Evolutionary conservation across 2,888 invertebrate genomes (phyloP).

Genomic region (Boloria euphrosyne): DNA sequence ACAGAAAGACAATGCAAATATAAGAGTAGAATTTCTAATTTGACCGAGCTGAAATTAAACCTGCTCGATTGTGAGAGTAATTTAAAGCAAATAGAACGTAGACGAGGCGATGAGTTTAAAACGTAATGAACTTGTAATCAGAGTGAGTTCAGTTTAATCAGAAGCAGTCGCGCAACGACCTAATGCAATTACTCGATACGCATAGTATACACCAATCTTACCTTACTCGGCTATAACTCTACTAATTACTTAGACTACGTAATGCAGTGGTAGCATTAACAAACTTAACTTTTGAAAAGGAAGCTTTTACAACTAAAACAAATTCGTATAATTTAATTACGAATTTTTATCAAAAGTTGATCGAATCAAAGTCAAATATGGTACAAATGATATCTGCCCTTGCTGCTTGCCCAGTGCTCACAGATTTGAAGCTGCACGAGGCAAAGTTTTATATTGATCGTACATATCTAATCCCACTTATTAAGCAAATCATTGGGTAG

Average conservation of each 20-base stretch:
- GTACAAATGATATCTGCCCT: too few relatives aligned
- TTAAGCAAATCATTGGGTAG: too few relatives aligned
- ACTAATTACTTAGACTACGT: constrained; percentile 19
- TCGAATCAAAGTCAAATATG: too few relatives aligned
- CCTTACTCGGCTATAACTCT: constrained; percentile 15
- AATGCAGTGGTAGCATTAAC: constrained; percentile 7
- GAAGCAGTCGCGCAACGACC: constrained; percentile 39
- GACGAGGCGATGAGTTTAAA: constrained; percentile 45
- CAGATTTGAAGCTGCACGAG: too few relatives aligned
- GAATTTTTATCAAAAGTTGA: too few relatives aligned
- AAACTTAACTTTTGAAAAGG: constrained; percentile 10
- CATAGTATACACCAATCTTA: constrained; percentile 16
- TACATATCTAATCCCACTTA: too few relatives aligned
- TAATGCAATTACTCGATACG: constrained; percentile 47
- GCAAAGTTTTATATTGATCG: too few relatives aligned
- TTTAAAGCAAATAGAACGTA: constrained; percentile 27
- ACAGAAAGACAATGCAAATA: too few relatives aligned
- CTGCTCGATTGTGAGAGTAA: constrained; percentile 20
- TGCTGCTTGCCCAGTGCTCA: too few relatives aligned
- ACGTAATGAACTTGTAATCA: constrained; percentile 53
- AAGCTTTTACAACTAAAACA: constrained; percentile 8
- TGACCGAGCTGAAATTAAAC: neutral
- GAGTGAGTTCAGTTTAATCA: constrained; percentile 57
- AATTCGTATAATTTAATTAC: neutral
- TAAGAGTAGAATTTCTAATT: neutral